A percentile compares a stretch with the other conserved stretches of the same genome.
Evolutionary conservation across 2,113 vertebrate genomes (phyloP).

Genomic region (Rhombomys opimus): DNA sequence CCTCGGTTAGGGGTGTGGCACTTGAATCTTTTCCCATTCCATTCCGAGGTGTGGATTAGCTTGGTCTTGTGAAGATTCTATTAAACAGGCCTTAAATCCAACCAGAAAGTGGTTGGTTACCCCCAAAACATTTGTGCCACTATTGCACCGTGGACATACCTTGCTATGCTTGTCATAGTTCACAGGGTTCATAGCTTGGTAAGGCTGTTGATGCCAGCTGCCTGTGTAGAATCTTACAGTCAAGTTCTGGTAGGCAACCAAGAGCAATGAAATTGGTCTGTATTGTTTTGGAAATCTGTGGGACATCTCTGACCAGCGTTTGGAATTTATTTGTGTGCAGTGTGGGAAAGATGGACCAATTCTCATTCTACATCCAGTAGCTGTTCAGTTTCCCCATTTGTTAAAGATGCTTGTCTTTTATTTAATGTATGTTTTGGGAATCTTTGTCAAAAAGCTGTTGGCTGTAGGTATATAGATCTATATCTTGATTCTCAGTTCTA

Average conservation of each 20-base stretch:
- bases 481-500: not conserved
- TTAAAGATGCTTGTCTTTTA: not conserved
- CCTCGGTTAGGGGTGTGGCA: not conserved
- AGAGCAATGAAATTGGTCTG: not conserved
- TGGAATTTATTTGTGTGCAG: not conserved
- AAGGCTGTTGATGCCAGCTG: not conserved
- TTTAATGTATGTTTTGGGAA: not conserved
- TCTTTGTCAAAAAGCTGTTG: not conserved
- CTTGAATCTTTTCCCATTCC: not conserved
- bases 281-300: not conserved
- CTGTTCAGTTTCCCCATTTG: not conserved
- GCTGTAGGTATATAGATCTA: not conserved
- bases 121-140: not conserved
- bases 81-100: not conserved
- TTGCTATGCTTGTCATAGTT: too few relatives aligned
- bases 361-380: not conserved
- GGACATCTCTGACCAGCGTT: not conserved
- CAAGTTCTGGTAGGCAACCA: not conserved
- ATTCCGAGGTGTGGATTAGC: too few relatives aligned
- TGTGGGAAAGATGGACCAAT: not conserved
- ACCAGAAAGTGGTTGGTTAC: not conserved
- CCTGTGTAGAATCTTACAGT: not conserved
- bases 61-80: not conserved
- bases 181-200: not conserved
- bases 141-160: not conserved